These are phyloP conservation scores for Hyposoter didymator DNA, from an alignment of 2,888 invertebrate species.

Conservation along the genomic window DNA sequence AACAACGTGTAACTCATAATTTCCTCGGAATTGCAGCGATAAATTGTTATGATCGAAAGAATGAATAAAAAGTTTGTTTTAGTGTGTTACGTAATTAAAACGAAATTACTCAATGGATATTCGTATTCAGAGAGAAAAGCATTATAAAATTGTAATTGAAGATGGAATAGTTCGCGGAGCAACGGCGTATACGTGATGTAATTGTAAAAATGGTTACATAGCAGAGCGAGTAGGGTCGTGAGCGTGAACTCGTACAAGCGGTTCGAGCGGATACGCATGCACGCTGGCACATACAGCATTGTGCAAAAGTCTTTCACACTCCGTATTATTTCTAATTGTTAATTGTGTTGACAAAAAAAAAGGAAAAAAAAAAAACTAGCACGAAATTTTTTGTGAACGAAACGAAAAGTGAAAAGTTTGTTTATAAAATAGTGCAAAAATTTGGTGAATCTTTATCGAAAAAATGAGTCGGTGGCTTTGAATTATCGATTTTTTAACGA, in stretches of 20 bases:
- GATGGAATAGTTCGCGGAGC: not conserved
- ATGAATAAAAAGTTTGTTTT: not conserved
- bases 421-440: not conserved
- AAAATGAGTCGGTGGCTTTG: not conserved
- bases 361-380: not conserved
- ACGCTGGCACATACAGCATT: constrained; percentile 54
- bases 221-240: constrained; percentile 5
- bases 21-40: too few species aligned
- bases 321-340: not conserved
- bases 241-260: constrained; percentile 3
- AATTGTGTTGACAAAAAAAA: not conserved
- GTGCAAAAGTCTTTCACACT: not conserved
- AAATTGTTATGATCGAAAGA: not conserved
- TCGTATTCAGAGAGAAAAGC: not conserved
- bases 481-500: not conserved
- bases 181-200: not conserved
- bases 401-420: not conserved
- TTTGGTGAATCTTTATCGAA: not conserved
- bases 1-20: too few species aligned
- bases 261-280: constrained; percentile 57
- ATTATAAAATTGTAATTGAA: not conserved
- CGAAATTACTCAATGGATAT: not conserved
- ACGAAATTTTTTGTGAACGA: not conserved
- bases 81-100: not conserved
- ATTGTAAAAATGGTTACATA: not conserved